These are phyloP conservation scores for Virgularia gustaviana DNA, from an alignment of 92 coral and sea anemone genomes.

Conservation along the genomic window DNA sequence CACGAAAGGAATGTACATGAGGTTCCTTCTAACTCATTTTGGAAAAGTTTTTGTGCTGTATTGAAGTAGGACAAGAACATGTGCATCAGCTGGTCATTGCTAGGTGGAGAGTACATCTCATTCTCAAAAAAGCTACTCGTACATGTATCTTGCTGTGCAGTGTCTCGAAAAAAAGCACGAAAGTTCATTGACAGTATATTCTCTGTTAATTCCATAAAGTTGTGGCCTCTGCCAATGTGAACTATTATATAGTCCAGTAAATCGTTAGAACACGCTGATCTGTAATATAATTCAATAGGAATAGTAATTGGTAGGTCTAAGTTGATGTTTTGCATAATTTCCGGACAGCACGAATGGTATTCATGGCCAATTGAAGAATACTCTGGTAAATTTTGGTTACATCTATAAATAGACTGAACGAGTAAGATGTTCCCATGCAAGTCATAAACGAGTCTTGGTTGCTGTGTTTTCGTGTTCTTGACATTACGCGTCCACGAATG, in stretches of 20 bases:
- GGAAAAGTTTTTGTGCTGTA: not conserved
- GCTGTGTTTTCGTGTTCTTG: conserved; percentile 30
- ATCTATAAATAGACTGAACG: conserved; percentile 54
- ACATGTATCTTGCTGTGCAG: not conserved
- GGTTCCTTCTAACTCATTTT: conserved; percentile 26
- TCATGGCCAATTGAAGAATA: conserved; percentile 38
- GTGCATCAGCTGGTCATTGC: conserved; percentile 49
- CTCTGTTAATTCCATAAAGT: conserved; percentile 44
- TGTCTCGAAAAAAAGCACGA: conserved; percentile 8
- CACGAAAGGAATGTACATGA: conserved; percentile 51
- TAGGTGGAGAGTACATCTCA: conserved; percentile 42
- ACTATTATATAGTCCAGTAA: conserved; percentile 42
- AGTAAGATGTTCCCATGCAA: conserved; percentile 47
- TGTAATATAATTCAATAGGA: conserved; percentile 41
- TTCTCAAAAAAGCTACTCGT: conserved; percentile 24
- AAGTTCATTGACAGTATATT: conserved; percentile 44
- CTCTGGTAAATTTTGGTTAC: conserved; percentile 24
- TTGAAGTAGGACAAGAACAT: conserved; percentile 45
- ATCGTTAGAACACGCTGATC: conserved; percentile 46
- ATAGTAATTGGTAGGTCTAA: conserved; percentile 9
- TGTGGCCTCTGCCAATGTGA: conserved; percentile 55
- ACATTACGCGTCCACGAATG: conserved; percentile 41
- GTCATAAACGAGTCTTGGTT: conserved; percentile 60
- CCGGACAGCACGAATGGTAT: conserved; percentile 49
- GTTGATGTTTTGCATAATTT: conserved; percentile 31